Conservation (phyloP, 2,113 vertebrate species). For the Terrapene triunguis region DNA sequence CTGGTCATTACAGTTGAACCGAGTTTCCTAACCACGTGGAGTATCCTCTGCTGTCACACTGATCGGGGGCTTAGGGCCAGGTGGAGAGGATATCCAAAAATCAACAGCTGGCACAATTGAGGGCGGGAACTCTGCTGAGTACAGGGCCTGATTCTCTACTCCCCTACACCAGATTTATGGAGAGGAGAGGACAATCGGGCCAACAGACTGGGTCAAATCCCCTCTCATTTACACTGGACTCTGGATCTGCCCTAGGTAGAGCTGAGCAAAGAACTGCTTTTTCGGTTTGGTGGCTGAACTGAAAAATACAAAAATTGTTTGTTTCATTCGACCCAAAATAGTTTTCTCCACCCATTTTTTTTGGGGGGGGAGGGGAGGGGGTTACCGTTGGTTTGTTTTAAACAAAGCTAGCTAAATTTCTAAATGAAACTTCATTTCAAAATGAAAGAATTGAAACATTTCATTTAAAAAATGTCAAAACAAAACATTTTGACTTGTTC, state of each 20-base stretch:
- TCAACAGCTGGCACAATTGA: too few species aligned
- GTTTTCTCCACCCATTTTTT: not conserved
- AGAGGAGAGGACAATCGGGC: too few species aligned
- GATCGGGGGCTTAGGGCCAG: too few species aligned
- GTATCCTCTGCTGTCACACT: not conserved
- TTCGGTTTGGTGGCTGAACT: not conserved
- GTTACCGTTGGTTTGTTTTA: not conserved
- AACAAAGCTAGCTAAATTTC: not conserved
- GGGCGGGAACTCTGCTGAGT: too few species aligned
- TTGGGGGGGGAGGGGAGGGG: fast-evolving
- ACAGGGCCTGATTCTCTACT: too few species aligned
- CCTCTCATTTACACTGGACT: not conserved
- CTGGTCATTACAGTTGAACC: not conserved
- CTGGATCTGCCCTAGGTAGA: too few species aligned
- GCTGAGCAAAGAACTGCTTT: not conserved
- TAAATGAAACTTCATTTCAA: not conserved
- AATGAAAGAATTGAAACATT: not conserved
- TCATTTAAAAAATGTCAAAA: not conserved
- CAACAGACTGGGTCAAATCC: not conserved
- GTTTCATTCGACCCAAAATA: not conserved
- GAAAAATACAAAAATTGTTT: not conserved
- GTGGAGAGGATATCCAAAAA: too few species aligned
- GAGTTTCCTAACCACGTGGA: not conserved
- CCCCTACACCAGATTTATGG: too few species aligned
- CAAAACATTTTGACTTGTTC: not conserved